Base-by-base conservation (phyloP, 2,888 invertebrate species). In the Sphecodes monilicornis region DNA sequence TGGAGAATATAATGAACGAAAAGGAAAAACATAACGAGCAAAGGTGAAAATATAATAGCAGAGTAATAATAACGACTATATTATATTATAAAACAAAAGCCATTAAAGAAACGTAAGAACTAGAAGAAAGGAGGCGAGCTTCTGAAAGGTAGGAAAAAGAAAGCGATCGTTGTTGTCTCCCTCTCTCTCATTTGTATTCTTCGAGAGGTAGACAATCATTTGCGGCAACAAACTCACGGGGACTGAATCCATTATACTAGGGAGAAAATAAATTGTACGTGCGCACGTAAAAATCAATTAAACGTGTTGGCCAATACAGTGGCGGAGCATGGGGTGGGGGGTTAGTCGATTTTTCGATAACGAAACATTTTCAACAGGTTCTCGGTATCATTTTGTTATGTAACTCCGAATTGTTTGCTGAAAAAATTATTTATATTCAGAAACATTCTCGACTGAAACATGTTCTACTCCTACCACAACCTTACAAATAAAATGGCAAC, bases 21-120 rank as follows among this genome's bases (percentile, higher is more conserved):
- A 39, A 36, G 36, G 66, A 22, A 8, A n/a, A 36, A 66, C 18
- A 66, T 66, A 66, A 66, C 36, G 66, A 66, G 66, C 66, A 66
- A 66, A 32, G 18, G 22, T 18, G 36, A 66, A 66, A 32, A 39
- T 66, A 36, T 36, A 36, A 66, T 39, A 36, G 66, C 36, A 39
- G 22, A 64, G 36, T 66, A 66, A 36, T 39, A 66, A 66, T 66
- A 66, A 66, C 36, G 66, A n/a, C 66, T 11, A 66, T 11, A 66
- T 32, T 66, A 32, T 66, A 66, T 66, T 66, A 66, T 36, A 66
- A 66, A 36, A 22, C 66, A 39, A 66, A 39, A 66, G 66, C 66
- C 22, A 66, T 32, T 66, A 36, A 36, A 66, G 66, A 66, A 36
- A 66, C 22, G 36, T 22, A 36, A 64, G 36, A 66, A 66, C 32